phyloP scores from a whole-genome alignment of 2,888 invertebrate species.

The Scrobipalpa costella region DNA sequence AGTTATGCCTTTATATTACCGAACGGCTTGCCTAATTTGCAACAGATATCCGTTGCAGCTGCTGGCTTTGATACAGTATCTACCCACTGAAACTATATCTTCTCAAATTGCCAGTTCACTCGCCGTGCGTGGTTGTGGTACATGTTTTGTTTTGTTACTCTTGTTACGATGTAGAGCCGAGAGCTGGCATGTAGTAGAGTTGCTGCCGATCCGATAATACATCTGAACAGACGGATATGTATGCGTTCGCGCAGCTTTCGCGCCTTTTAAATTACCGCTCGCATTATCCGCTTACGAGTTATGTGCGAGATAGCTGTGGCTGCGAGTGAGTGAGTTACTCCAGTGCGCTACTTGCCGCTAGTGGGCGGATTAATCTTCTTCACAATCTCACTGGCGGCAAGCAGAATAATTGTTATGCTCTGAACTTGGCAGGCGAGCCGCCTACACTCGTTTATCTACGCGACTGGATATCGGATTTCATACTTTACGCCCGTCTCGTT shows the following conservation, averaged over 20 bases:
- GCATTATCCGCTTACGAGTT: slow-evolving; percentile 28
- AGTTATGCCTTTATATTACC: slow-evolving; percentile 8
- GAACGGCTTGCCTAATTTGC: slow-evolving; percentile 13
- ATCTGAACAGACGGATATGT: slow-evolving; percentile 31
- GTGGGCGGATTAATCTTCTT: slow-evolving; percentile 29
- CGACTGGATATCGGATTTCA: slow-evolving; percentile 21
- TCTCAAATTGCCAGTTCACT: background rate
- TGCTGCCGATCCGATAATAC: slow-evolving; percentile 29
- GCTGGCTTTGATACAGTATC: slow-evolving; percentile 11
- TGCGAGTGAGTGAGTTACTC: slow-evolving; percentile 24
- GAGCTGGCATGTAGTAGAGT: slow-evolving; percentile 11
- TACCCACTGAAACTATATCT: background rate
- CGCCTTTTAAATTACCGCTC: slow-evolving; percentile 29
- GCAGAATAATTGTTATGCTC: slow-evolving; percentile 24
- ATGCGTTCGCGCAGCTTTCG: slow-evolving; percentile 18
- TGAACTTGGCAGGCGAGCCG: slow-evolving; percentile 15
- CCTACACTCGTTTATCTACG: slow-evolving; percentile 12
- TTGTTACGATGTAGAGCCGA: slow-evolving; percentile 1
- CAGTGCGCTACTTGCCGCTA: slow-evolving; percentile 15
- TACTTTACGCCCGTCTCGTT: slow-evolving; percentile 21
- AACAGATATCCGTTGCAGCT: slow-evolving; percentile 7
- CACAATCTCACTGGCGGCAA: slow-evolving; percentile 25
- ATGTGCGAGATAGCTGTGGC: slow-evolving; percentile 25
- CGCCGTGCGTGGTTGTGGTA: background rate
- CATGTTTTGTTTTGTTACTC: slow-evolving; percentile 1